A percentile compares a stretch with the other conserved stretches of the same genome.
These are phyloP conservation scores for Pseudeuparius sepicola DNA, from an alignment of 2,888 invertebrate genomes.

Conservation along the genomic window DNA sequence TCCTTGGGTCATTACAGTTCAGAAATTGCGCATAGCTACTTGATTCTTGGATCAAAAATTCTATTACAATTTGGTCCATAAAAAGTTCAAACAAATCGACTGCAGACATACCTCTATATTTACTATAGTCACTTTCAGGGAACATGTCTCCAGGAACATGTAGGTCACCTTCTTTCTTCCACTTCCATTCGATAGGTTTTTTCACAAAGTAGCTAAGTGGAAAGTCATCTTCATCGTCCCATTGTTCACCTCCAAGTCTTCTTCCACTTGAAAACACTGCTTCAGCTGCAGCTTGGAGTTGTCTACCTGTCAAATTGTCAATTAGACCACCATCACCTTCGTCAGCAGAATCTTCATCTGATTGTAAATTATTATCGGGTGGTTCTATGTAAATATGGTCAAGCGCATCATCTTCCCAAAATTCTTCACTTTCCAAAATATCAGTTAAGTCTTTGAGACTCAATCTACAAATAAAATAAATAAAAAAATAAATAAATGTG, in stretches of 20 bases:
- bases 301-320: neutral
- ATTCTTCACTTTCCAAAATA: neutral
- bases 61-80: slow-evolving; percentile 5
- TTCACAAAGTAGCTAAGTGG: slow-evolving; percentile 1
- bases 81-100: slow-evolving; percentile 10
- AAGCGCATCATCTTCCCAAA: neutral
- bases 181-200: neutral
- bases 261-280: neutral
- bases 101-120: neutral
- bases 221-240: slow-evolving; percentile 2
- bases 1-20: slow-evolving; percentile 6
- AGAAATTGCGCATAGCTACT: slow-evolving; percentile 9
- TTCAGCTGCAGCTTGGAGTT: slow-evolving; percentile 1
- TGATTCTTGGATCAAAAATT: slow-evolving; percentile 2
- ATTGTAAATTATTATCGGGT: neutral
- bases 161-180: slow-evolving; percentile 1
- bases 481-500: too few relatives aligned
- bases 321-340: neutral
- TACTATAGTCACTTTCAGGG: neutral
- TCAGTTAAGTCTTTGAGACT: too few relatives aligned
- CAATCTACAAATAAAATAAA: too few relatives aligned
- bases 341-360: slow-evolving; percentile 1
- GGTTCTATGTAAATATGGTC: neutral
- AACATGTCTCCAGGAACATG: neutral
- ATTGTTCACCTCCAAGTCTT: neutral